Base-by-base conservation (phyloP, 2,113 vertebrate genomes). In the Meriones unguiculatus region DNA sequence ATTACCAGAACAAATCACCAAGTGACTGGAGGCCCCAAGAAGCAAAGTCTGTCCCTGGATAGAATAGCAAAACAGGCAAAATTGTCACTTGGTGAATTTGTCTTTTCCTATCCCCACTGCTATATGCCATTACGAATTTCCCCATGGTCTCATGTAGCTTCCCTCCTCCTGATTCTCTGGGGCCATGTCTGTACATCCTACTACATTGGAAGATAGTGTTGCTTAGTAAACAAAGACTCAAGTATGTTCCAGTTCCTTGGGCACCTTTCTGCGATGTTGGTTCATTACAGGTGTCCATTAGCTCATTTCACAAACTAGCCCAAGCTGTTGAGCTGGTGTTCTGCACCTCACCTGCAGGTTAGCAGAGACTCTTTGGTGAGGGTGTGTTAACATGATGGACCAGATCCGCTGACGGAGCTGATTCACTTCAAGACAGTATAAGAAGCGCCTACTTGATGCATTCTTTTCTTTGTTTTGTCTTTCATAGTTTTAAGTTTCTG, bases 1-100 rank as follows among this genome's bases (percentile, higher is more conserved):
- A 97, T 98, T 97, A 93, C 90, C 76, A 59, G 88, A 97, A 97
- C 97, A 97, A 97, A 97, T 98, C 95, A 98, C 72, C 7, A 59
- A 94, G 90, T 97, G 95, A 90, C 95, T 95, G 57, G 76, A 81
- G 80, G 81, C 50, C 88, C 86, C 0, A 0, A 4, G 41, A 97
- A 94, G 72, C 92, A 86, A 77, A 92, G 62, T 64, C 81, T 64
- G 86, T 97, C 96, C 85, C 96, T 73, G 46, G 54, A 75, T 82
- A 91, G 82, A 92, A 92, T 20, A 82, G 90, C 62, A 88, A 73
- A 88, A 65, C 46, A 86, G 92, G 80, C 59, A 78, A 64, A 93
- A 50, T 77, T 97, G 67, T 76, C 75, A 62, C 81, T 87, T 89
- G 80, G 77, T 25, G 20, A 85, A 59, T 89, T 86, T 93, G 28